These are phyloP conservation scores for Spinibarbus caldwelli DNA, from an alignment of 2,797 vertebrate genomes.

Conservation along the genomic window DNA sequence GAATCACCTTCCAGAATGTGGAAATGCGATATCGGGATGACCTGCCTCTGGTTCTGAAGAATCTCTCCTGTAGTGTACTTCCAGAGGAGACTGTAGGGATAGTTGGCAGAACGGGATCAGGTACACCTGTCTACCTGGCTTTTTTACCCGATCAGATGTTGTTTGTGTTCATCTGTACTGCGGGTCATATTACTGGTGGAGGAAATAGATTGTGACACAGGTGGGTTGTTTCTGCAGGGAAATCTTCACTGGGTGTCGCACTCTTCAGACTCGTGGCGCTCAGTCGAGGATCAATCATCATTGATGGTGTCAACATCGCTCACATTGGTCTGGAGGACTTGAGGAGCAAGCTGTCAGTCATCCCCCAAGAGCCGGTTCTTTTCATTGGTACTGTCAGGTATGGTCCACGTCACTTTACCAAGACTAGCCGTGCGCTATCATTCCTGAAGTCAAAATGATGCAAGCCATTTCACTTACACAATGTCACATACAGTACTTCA, in stretches of 20 bases:
- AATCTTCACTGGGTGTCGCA: slow-evolving; percentile 83
- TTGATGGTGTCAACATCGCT: slow-evolving; percentile 82
- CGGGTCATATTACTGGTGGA: slow-evolving; percentile 4
- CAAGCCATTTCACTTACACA: neutral
- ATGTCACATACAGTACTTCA: neutral
- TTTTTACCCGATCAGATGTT: slow-evolving; percentile 14
- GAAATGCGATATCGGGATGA: slow-evolving; percentile 82
- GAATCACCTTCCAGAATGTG: slow-evolving; percentile 82
- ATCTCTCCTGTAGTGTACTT: slow-evolving; percentile 77
- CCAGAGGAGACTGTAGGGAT: slow-evolving; percentile 85
- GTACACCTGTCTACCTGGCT: slow-evolving; percentile 61
- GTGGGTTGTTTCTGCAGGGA: slow-evolving; percentile 73
- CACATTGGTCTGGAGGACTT: slow-evolving; percentile 81
- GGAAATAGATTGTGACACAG: slow-evolving; percentile 27
- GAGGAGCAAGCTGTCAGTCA: slow-evolving; percentile 83
- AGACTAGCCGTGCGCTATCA: neutral
- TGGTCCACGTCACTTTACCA: slow-evolving; percentile 48
- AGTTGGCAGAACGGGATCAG: slow-evolving; percentile 86
- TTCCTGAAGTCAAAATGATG: slow-evolving; percentile 7
- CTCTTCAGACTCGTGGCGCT: slow-evolving; percentile 85
- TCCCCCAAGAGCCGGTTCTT: slow-evolving; percentile 88
- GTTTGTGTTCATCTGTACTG: slow-evolving; percentile 13
- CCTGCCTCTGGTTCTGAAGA: slow-evolving; percentile 81
- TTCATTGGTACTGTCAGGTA: slow-evolving; percentile 88
- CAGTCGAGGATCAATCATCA: slow-evolving; percentile 78